Base-by-base conservation (phyloP, 2,888 invertebrate species). In the Phytoseiulus persimilis region DNA sequence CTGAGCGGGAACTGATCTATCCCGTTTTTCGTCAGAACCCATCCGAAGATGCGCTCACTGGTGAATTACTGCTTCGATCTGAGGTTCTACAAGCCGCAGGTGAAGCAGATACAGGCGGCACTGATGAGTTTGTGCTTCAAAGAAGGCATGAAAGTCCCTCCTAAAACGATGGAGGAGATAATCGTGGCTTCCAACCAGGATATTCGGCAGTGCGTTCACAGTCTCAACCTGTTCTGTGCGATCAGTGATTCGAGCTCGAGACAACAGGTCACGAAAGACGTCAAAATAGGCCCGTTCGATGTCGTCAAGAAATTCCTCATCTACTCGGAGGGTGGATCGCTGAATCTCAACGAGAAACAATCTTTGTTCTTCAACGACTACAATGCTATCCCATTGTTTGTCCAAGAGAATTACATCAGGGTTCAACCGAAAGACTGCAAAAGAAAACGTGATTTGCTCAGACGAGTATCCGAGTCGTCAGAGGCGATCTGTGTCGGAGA, bases 331-430 rank as follows among this genome's bases (percentile, higher is more conserved):
- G 96, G 96, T 92, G 87, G 90, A 14, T 95, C 95, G 92, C 96
- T 96, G 96, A 94, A 93, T 83, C 93, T 97, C 11, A 94, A 94
- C 91, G 97, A 98, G 92, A 97, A 96, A 45, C 87, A 87, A 87
- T 31, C 87, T 33, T 94, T 99, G 90, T 99, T 99, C 94, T 99
- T 99, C 93, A 95, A 96, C 92, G 99, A 99, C 94, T 99, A 99
- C 93, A 97, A 95, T 92, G 94, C 99, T 91, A 95, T 96, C n/a
- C 97, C 98, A 0, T 94, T 99, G 28, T 99, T 99, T 93, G 97
- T 99, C 0, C 98, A 99, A 92, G 99, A 99, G 93, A 99, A 99
- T 93, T 99, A 99, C 93, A 93, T 96, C 31, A 94, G 94, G 91
- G 96, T 96, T 0, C 93, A 93, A n/a, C 97, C 97, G 33, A 45